Evolutionary conservation across 2,797 vertebrate genomes (phyloP).

Genomic region (Macroramphosus scolopax): DNA sequence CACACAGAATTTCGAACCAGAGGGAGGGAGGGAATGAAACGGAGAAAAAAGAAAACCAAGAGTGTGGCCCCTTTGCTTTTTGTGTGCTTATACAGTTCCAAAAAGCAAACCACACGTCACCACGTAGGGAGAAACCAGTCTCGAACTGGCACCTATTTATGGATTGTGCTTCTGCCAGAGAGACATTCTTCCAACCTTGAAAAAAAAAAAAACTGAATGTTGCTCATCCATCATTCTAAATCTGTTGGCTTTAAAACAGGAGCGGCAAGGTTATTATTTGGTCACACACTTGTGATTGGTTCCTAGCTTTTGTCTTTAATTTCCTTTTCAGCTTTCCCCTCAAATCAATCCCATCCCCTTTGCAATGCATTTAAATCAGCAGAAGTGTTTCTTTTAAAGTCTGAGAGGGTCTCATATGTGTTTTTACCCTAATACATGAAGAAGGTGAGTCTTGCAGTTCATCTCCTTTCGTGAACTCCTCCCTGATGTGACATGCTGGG

Average conservation of each 20-base stretch:
- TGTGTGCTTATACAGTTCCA: slow-evolving; percentile 62
- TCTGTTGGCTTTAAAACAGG: slow-evolving; percentile 70
- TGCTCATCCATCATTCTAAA: slow-evolving; percentile 77
- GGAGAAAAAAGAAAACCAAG: slow-evolving; percentile 53
- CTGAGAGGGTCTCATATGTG: slow-evolving; percentile 3
- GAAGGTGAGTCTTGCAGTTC: slow-evolving; percentile 10
- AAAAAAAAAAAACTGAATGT: slow-evolving; percentile 63
- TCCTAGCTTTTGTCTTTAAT: slow-evolving; percentile 47
- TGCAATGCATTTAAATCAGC: slow-evolving; percentile 31
- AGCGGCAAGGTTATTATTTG: slow-evolving; percentile 70
- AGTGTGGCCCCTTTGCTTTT: slow-evolving; percentile 64
- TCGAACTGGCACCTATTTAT: slow-evolving; percentile 81
- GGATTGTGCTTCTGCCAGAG: slow-evolving; percentile 75
- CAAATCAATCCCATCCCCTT: slow-evolving; percentile 32
- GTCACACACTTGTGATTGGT: slow-evolving; percentile 65
- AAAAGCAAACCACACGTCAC: slow-evolving; percentile 78
- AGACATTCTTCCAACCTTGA: slow-evolving; percentile 72
- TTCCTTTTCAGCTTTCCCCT: slow-evolving; percentile 47
- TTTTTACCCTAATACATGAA: slow-evolving; percentile 19
- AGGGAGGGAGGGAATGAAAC: slow-evolving; percentile 22
- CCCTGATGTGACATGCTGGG: slow-evolving; percentile 24
- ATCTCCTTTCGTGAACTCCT: slow-evolving; percentile 34
- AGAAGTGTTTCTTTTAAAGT: slow-evolving; percentile 15
- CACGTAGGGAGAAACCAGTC: slow-evolving; percentile 69
- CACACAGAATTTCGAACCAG: slow-evolving; percentile 51